Base-by-base conservation (phyloP, 2,113 vertebrate genomes). In the Protobothrops flavoviridis region DNA sequence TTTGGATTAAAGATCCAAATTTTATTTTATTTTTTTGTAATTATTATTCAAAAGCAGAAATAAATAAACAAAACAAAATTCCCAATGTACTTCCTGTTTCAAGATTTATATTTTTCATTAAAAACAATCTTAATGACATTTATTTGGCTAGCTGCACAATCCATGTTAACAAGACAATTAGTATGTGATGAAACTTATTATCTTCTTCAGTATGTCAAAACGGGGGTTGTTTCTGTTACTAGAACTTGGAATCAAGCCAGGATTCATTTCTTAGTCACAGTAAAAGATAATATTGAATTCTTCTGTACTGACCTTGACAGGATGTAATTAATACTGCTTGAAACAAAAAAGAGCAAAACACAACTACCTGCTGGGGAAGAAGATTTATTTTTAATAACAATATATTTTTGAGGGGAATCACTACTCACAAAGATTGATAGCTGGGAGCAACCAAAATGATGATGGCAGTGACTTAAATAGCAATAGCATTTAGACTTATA, bases 81-180 rank as follows among this genome's bases (percentile, higher is more conserved):
- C 69, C 90, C 55, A 91, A 93, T 91, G 92, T 85, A 15, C 87
- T 97, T 96, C 94, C 45, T 90, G 95, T 95, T 96, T 95, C 90
- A 94, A 90, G 94, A 96, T 95, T 96, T 95, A 95, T 97, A 93
- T 56, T 96, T 92, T 94, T 95, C 94, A 94, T 95, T 96, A 24
- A 56, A 57, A 93, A 92, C 95, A 95, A 93, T 92, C 43, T 94
- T 95, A 97, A 93, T 96, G 96, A 95, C 96, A 95, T 96, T 97
- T 96, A 96, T 97, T 97, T 97, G 97, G 96, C 96, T 97, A 96
- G 93, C 96, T 97, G 95, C 94, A 96, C 96, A 97, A 97, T 96
- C 96, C 96, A 94, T 97, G 96, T 97, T 97, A 97, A 97, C 97
- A 97, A 97, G 96, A 97, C 97, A 97, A 97, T 97, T 97, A 97